Base-by-base conservation (phyloP, 2,888 invertebrate genomes). In the Orchestes rusci region DNA sequence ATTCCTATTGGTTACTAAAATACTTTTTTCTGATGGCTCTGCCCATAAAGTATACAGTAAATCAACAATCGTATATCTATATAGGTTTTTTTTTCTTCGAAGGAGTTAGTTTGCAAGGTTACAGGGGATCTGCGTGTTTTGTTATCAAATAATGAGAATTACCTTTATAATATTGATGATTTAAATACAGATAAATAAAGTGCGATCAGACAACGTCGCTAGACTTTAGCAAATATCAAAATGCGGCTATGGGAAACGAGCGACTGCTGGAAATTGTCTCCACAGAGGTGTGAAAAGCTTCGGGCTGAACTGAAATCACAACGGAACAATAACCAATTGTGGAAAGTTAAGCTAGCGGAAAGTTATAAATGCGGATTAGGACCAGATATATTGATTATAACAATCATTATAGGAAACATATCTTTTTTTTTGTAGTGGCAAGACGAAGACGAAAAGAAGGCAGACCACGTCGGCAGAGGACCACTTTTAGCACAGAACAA, bases 401-500 rank as follows among this genome's bases (percentile, higher is more conserved):
- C n/a, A n/a, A n/a, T n/a, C n/a, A n/a, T n/a, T n/a, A n/a, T n/a
- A n/a, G n/a, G n/a, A n/a, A n/a, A 30, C 30, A 35, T 4, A 18
- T 19, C 13, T 35, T 8, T 19, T 13, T 43, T 39, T 33, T 47
- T 49, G 18, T 18, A 53, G 53, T 51, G 17, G 53, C 46, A 2
- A 48, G 53, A 43, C 41, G 50, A 45, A 76, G 90, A 38, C 78
- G 91, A 52, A 89, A 91, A 68, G 92, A 90, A 64, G 88, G 87
- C 10, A 73, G 90, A 8, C 90, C 90, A 1, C 73, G 94, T 34
- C 77, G 94, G 1, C 94, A 95, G 67, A 75, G 94, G 35, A 95
- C 95, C 28, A 95, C 94, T 0, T 95, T 95, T 68, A 92, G 90
- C 45, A 89, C 86, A 23, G 93, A 94, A 58, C 95, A 95, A 68